These are phyloP conservation scores for Oedothorax gibbosus DNA, from an alignment of 1,140 invertebrate species.

Conservation along the genomic window DNA sequence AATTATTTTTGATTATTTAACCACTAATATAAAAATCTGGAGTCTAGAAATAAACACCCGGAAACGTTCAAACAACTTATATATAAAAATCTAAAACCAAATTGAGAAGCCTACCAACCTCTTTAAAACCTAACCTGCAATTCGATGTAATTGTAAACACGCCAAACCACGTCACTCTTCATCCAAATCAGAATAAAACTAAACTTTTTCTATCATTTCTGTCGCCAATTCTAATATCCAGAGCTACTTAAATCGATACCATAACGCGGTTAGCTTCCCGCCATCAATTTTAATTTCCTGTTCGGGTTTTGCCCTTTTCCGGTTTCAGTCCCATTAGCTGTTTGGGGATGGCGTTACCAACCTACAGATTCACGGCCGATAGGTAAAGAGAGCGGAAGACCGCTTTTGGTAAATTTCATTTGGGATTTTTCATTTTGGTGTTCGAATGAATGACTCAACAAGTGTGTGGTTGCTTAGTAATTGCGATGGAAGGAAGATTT, in stretches of 20 bases:
- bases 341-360: too few species aligned
- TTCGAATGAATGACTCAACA: not conserved
- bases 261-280: constrained; percentile 52
- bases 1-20: too few species aligned
- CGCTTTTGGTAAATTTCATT: not conserved
- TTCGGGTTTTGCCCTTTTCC: constrained; percentile 42
- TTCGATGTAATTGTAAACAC: too few species aligned
- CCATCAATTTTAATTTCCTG: constrained; percentile 59
- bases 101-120: too few species aligned
- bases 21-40: too few species aligned
- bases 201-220: constrained; percentile 21
- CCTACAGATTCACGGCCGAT: not conserved
- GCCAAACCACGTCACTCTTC: not conserved
- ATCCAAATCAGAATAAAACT: not conserved
- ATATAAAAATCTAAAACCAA: too few species aligned
- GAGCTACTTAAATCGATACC: constrained; percentile 46
- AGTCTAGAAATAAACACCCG: too few species aligned
- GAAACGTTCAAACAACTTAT: too few species aligned
- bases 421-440: constrained; percentile 18
- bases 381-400: not conserved
- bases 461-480: not conserved
- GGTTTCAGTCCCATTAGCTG: constrained; percentile 34
- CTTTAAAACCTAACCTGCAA: too few species aligned
- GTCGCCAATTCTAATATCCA: constrained; percentile 32
- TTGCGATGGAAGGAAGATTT: not conserved